Percentiles rank a stretch among this genome's conserved stretches.
These are phyloP conservation scores for Nomada hirtipes DNA, from an alignment of 2,888 invertebrate genomes.

Conservation along the genomic window DNA sequence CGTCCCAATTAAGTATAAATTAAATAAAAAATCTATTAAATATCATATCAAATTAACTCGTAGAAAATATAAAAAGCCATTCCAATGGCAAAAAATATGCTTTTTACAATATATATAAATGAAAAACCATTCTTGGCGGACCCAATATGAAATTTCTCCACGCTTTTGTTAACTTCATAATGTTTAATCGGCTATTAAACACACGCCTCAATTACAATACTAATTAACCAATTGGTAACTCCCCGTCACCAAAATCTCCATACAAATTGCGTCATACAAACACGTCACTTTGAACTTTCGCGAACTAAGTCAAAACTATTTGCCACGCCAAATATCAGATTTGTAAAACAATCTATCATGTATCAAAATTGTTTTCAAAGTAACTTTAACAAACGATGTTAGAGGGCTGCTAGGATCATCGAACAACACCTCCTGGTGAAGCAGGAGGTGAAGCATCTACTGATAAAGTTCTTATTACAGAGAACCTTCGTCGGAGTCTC, in stretches of 20 bases:
- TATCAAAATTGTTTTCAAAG: not conserved
- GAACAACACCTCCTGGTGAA: not conserved
- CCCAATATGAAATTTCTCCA: not conserved
- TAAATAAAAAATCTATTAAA: not conserved
- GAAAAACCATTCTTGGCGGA: not conserved
- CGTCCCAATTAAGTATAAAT: not conserved
- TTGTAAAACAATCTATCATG: not conserved
- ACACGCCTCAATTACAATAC: not conserved
- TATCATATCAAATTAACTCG: not conserved
- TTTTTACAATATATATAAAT: too few relatives aligned
- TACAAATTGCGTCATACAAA: not conserved
- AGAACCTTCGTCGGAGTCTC: not conserved
- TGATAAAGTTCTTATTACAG: conserved; percentile 10
- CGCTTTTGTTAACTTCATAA: not conserved
- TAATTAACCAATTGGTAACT: not conserved
- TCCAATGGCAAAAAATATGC: too few relatives aligned
- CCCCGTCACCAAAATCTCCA: not conserved
- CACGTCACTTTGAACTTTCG: not conserved
- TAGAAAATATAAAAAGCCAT: not conserved
- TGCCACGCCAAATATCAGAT: too few relatives aligned
- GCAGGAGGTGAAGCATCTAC: not conserved
- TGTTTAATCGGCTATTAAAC: not conserved
- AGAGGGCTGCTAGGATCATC: not conserved
- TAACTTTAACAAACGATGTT: not conserved
- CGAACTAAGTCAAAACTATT: not conserved